phyloP scores from a whole-genome alignment of 2,888 invertebrate species.

The Zygogramma bicolorata region DNA sequence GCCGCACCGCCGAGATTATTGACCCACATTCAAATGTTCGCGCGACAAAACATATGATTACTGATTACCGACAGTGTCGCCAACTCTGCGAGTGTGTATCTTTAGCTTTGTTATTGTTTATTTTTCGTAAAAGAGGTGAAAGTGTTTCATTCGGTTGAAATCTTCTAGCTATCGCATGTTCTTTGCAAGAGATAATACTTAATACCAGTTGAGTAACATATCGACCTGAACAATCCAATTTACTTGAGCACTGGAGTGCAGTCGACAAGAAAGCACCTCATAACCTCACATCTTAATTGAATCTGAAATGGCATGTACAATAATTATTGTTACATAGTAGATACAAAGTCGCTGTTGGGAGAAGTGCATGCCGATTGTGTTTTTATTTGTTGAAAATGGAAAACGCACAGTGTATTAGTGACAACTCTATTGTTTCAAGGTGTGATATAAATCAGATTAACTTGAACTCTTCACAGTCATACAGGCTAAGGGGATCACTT shows the following conservation, averaged over 20 bases:
- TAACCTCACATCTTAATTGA: slow-evolving; percentile 48
- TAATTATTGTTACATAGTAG: background rate
- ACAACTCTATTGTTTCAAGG: slow-evolving; percentile 30
- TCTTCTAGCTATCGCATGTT: background rate
- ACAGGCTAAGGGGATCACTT: slow-evolving; percentile 78
- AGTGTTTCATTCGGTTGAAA: slow-evolving; percentile 31
- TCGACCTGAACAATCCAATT: slow-evolving; percentile 17
- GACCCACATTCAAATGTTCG: slow-evolving; percentile 37
- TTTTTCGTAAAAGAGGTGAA: background rate
- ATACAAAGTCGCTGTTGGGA: background rate
- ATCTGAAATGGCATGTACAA: slow-evolving; percentile 12
- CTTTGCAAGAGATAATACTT: slow-evolving; percentile 11
- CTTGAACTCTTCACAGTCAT: slow-evolving; percentile 53
- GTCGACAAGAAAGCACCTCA: slow-evolving; percentile 16
- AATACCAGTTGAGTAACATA: background rate
- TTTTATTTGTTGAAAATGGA: slow-evolving; percentile 22
- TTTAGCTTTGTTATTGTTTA: slow-evolving; percentile 37
- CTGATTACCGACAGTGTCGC: slow-evolving; percentile 29
- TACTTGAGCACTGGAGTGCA: slow-evolving; percentile 24
- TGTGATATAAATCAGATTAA: slow-evolving; percentile 28
- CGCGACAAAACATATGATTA: slow-evolving; percentile 38
- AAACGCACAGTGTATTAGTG: slow-evolving; percentile 33
- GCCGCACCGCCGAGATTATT: background rate
- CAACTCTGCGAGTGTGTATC: slow-evolving; percentile 22
- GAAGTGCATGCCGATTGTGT: no score